Conservation (phyloP, 2,888 invertebrate species). For the Caenorhabditis sinica region DNA sequence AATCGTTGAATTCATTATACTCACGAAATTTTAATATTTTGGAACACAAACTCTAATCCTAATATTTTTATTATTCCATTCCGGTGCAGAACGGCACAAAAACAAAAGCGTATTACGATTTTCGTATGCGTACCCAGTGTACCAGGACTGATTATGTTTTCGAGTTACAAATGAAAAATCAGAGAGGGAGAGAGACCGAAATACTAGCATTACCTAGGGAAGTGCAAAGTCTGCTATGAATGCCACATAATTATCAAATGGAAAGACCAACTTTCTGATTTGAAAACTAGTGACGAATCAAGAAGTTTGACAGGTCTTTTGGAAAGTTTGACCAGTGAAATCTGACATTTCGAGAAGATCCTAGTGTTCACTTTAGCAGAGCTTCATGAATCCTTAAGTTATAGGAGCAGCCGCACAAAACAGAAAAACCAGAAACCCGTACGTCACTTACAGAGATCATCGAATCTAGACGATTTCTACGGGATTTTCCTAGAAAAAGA, state of each 20-base stretch:
- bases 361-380: neutral
- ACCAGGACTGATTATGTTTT: neutral
- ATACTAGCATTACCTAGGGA: neutral
- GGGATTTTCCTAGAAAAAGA: neutral
- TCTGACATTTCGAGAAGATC: neutral
- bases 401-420: neutral
- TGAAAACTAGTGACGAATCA: neutral
- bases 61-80: neutral
- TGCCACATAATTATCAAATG: neutral
- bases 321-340: neutral
- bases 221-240: neutral
- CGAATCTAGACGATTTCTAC: neutral
- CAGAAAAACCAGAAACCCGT: constrained; percentile 18
- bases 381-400: constrained; percentile 35
- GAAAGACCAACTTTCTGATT: too few species aligned
- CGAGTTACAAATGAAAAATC: neutral
- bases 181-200: neutral
- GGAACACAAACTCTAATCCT: neutral
- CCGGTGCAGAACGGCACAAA: neutral
- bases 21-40: neutral
- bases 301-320: neutral
- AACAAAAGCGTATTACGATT: neutral
- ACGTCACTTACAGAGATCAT: constrained; percentile 32
- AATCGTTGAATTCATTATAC: neutral
- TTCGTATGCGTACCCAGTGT: constrained; percentile 1